Evolutionary conservation across 1,140 invertebrate species (phyloP).

Genomic region (Drosophila nigrodunni): DNA sequence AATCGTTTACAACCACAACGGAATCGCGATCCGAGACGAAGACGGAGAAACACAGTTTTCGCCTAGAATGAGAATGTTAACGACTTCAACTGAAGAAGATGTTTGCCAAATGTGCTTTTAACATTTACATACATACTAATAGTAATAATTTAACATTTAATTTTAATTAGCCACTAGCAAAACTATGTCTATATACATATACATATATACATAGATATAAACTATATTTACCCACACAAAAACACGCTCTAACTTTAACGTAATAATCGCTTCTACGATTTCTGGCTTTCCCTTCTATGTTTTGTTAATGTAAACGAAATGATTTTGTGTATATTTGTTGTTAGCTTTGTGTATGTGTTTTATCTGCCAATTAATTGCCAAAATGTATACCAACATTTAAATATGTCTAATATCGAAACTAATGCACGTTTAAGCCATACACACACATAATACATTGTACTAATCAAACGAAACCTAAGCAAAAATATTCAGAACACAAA

Average conservation of each 20-base stretch:
- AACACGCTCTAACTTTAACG: constrained; percentile 56
- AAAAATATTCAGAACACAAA: constrained; percentile 46
- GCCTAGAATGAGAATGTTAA: constrained; percentile 65
- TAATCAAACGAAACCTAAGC: constrained; percentile 31
- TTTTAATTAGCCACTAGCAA: constrained; percentile 77
- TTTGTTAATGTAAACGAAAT: constrained; percentile 17
- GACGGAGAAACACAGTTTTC: constrained; percentile 84
- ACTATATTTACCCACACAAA: constrained; percentile 27
- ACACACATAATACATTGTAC: constrained; percentile 19
- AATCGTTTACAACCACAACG: constrained; percentile 85
- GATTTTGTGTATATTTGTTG: constrained; percentile 52
- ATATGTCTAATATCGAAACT: constrained; percentile 17
- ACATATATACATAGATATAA: constrained; percentile 42
- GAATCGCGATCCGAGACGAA: constrained; percentile 85
- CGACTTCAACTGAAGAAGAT: constrained; percentile 39
- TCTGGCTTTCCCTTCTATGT: constrained; percentile 27
- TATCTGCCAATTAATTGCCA: constrained; percentile 72
- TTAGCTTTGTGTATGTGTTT: constrained; percentile 39
- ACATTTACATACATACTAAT: constrained; percentile 82
- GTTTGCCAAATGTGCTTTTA: constrained; percentile 84
- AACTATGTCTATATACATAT: constrained; percentile 66
- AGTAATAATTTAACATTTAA: constrained; percentile 78
- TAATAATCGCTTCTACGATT: constrained; percentile 44
- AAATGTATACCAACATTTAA: constrained; percentile 21
- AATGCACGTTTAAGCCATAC: constrained; percentile 15